A percentile compares a stretch with the other conserved stretches of the same genome.
Evolutionary conservation across 2,113 vertebrate species (phyloP).

Genomic region (Mellivora capensis): DNA sequence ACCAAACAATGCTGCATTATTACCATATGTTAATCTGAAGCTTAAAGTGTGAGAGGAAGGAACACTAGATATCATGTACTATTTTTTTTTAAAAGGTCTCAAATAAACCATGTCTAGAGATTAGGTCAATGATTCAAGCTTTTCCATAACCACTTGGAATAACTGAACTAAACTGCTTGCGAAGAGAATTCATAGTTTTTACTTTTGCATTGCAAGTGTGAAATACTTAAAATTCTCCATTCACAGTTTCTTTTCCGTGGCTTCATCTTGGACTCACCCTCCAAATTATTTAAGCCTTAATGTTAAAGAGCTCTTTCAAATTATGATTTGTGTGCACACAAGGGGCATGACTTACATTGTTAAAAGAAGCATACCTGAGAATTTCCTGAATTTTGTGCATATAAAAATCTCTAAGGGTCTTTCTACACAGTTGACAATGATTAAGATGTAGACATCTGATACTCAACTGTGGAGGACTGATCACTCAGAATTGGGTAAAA

Average conservation of each 20-base stretch:
- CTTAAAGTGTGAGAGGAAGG: not conserved
- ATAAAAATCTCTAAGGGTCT: constrained; percentile 24
- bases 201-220: not conserved
- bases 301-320: constrained; percentile 18
- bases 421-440: constrained; percentile 51
- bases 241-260: not conserved
- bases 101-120: not conserved
- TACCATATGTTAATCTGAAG: constrained; percentile 35
- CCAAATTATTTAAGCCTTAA: constrained; percentile 15
- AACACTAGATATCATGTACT: not conserved
- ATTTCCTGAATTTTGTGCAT: constrained; percentile 19
- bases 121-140: constrained; percentile 4
- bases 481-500: constrained; percentile 17
- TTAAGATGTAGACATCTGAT: constrained; percentile 50
- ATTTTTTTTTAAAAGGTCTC: not conserved
- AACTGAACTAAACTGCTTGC: not conserved
- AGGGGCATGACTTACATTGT: not conserved
- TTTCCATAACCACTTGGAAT: not conserved
- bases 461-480: not conserved
- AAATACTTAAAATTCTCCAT: not conserved
- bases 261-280: not conserved
- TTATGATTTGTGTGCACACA: not conserved
- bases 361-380: constrained; percentile 13
- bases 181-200: not conserved
- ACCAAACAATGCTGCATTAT: constrained; percentile 3